Conservation (phyloP, 2,888 invertebrate species). For the Meandrusa payeni region DNA sequence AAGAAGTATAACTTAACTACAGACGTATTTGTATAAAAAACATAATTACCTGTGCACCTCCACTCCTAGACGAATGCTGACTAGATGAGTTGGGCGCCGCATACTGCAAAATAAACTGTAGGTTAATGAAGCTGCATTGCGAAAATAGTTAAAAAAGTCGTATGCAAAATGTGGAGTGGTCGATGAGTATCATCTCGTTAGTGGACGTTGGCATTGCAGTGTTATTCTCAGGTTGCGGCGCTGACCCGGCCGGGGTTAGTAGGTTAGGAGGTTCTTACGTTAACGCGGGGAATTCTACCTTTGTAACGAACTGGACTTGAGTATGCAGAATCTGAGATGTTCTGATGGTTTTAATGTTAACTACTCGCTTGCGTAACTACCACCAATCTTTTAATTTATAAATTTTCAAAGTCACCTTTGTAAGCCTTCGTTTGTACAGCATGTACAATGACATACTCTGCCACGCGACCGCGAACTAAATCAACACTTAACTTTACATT, state of each 20-base stretch:
- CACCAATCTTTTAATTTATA: too few species aligned
- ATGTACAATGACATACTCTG: too few species aligned
- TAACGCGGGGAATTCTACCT: constrained; percentile 11
- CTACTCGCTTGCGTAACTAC: too few species aligned
- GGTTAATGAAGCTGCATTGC: constrained; percentile 21
- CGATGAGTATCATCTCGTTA: constrained; percentile 26
- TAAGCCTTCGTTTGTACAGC: too few species aligned
- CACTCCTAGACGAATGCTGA: constrained; percentile 65
- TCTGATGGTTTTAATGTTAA: too few species aligned
- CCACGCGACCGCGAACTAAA: too few species aligned
- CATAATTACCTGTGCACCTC: constrained; percentile 56
- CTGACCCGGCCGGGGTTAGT: constrained; percentile 11
- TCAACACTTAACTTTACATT: too few species aligned
- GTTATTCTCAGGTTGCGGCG: constrained; percentile 14
- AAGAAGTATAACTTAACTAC: too few species aligned
- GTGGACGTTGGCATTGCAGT: constrained; percentile 23
- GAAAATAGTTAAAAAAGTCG: constrained; percentile 23
- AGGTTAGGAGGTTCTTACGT: constrained; percentile 17
- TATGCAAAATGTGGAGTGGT: constrained; percentile 20
- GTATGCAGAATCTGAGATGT: too few species aligned
- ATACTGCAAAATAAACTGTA: constrained; percentile 53
- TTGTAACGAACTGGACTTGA: constrained; percentile 8
- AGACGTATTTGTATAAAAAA: too few species aligned
- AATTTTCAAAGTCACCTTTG: too few species aligned
- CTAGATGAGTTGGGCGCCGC: constrained; percentile 53